A percentile compares a stretch with the other conserved stretches of the same genome.
phyloP scores from a whole-genome alignment of 2,888 invertebrate species.

The Netelia inedita region DNA sequence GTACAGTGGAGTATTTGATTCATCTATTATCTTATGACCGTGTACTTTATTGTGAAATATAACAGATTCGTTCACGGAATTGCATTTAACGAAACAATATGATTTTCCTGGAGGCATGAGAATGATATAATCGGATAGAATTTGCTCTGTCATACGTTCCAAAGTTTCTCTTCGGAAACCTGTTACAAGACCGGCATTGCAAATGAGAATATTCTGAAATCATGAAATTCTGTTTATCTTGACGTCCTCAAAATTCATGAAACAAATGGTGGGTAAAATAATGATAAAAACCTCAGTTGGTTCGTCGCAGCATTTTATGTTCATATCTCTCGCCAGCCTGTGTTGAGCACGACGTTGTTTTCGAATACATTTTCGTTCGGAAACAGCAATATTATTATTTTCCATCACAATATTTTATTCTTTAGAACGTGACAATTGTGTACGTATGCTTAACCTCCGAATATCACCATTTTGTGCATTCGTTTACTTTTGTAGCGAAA shows the following conservation, averaged over 20 bases:
- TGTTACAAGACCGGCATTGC: conserved; percentile 95
- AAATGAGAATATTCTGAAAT: conserved; percentile 91
- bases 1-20: conserved; percentile 88
- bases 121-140: conserved; percentile 87
- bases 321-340: conserved; percentile 80
- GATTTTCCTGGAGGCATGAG: conserved; percentile 92
- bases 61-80: conserved; percentile 85
- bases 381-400: conserved; percentile 21
- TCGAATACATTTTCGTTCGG: conserved; percentile 73
- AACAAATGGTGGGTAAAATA: conserved; percentile 22
- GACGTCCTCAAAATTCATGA: neutral
- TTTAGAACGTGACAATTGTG: neutral
- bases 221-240: conserved; percentile 66
- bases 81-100: conserved; percentile 91
- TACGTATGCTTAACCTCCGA: conserved; percentile 37
- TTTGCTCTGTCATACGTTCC: conserved; percentile 86
- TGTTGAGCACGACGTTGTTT: conserved; percentile 82
- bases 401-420: conserved; percentile 49
- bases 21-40: conserved; percentile 87
- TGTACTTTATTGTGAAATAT: conserved; percentile 88
- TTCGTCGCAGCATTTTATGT: conserved; percentile 79
- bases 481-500: neutral
- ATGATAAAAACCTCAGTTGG: conserved; percentile 79
- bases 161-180: conserved; percentile 90
- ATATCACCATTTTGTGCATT: neutral